A percentile compares a stretch with the other conserved stretches of the same genome.
Conservation (phyloP, 2,888 invertebrate species). For the Emmelina monodactyla region DNA sequence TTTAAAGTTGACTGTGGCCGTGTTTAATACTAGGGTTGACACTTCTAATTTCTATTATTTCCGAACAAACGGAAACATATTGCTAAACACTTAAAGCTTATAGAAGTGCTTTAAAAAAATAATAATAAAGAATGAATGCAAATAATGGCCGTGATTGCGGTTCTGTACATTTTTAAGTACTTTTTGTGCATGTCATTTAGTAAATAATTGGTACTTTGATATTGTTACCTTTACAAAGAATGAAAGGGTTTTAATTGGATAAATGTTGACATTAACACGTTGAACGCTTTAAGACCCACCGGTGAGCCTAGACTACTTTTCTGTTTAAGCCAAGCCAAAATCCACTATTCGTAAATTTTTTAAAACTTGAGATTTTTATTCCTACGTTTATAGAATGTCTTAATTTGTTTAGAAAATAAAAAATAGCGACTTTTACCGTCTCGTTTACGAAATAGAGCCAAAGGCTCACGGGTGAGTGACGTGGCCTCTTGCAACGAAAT, state of each 20-base stretch:
- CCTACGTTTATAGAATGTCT: conserved; percentile 11
- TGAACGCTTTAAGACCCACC: not conserved
- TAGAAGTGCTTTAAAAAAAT: conserved; percentile 26
- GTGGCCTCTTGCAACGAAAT: conserved; percentile 5
- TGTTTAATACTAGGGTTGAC: not conserved
- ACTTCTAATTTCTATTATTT: not conserved
- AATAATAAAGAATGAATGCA: conserved; percentile 21
- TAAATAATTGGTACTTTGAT: conserved; percentile 21
- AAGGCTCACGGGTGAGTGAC: conserved; percentile 7
- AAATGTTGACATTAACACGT: conserved; percentile 4
- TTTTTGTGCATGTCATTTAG: conserved; percentile 18
- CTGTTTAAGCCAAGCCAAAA: conserved; percentile 9
- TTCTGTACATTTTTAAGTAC: conserved; percentile 15
- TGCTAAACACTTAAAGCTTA: conserved; percentile 34
- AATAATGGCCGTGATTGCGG: conserved; percentile 38
- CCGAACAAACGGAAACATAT: conserved; percentile 27
- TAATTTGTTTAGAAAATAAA: conserved; percentile 8
- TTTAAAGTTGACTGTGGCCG: not conserved
- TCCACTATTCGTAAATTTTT: conserved; percentile 9
- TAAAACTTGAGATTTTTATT: conserved; percentile 12
- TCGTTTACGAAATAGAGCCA: conserved; percentile 4
- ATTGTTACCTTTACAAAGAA: not conserved
- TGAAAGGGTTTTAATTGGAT: conserved; percentile 1
- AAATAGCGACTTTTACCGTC: conserved; percentile 9
- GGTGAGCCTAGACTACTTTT: not conserved